Percentiles rank a stretch among this genome's conserved stretches.
These are phyloP conservation scores for Melanogrammus aeglefinus DNA, from an alignment of 2,797 vertebrate species.

Conservation along the genomic window DNA sequence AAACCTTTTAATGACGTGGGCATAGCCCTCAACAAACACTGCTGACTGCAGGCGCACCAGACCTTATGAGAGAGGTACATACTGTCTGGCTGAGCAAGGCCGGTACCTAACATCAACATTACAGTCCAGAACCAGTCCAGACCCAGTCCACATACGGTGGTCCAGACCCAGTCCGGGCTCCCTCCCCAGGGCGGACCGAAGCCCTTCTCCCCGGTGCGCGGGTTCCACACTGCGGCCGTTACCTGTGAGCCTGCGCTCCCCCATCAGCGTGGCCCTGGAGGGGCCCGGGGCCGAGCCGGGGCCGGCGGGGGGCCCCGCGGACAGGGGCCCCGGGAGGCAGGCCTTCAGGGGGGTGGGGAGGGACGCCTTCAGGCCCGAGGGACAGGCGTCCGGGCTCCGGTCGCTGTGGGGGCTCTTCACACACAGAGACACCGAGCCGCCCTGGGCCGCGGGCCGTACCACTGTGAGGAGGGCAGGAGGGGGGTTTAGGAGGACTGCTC, in stretches of 20 bases:
- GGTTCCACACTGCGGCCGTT: constrained; percentile 2
- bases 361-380: constrained; percentile 41
- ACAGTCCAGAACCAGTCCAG: no score
- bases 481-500: background rate
- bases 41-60: no score
- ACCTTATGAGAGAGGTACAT: no score
- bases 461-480: constrained; percentile 46
- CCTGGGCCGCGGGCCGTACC: constrained; percentile 56
- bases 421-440: constrained; percentile 54
- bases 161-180: no score
- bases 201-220: background rate
- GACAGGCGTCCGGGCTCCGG: constrained; percentile 32
- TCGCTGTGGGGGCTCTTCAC: constrained; percentile 40
- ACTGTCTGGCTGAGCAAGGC: no score
- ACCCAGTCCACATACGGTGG: no score
- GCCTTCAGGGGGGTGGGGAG: constrained; percentile 48
- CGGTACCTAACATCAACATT: no score
- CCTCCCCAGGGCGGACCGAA: no score
- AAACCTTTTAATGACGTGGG: no score
- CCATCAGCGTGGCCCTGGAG: constrained; percentile 21
- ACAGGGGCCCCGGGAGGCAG: constrained; percentile 36
- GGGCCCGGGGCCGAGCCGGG: constrained; percentile 37
- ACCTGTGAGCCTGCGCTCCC: constrained; percentile 44
- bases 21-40: no score
- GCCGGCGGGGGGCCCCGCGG: constrained; percentile 11